Base-by-base conservation (phyloP, 2,888 invertebrate species). In the Drosophila differens region DNA sequence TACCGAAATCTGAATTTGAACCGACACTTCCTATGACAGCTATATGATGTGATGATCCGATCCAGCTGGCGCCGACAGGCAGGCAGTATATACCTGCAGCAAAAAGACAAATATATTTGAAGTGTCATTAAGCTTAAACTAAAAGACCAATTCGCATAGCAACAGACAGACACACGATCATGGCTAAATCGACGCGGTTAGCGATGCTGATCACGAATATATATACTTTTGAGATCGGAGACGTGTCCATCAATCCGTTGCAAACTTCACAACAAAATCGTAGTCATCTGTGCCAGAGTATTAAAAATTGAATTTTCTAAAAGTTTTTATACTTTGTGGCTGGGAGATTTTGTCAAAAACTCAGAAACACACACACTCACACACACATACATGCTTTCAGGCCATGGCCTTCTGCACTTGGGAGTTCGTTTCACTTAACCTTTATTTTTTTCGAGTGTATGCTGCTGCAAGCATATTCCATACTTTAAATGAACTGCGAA, bases 381-480 rank as follows among this genome's bases (percentile, higher is more conserved):
- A 39, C 44, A 58, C 25, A 53, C 28, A 16, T 25, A 14, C 32
- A 59, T 49, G 57, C 67, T 53, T 60, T 55, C 64, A 70, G 69
- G 72, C 37, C 67, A 64, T 68, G 79, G 55, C 74, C 65, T 70
- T 59, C 28, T 77, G 79, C 77, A 70, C 78, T 81, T 60, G 51
- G 64, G 60, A 83, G 85, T 81, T 85, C 89, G 85, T 81, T 74
- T 88, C 85, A 83, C 83, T 85, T 85, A 88, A 85, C 89, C 85
- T 85, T 72, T 73, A n/a, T 22, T 12, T 41, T n/a, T 41, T 32
- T 32, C 14, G 28, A 37, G 37, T 74, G 63, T 75, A 35, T 55
- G 41, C 32, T 25, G 53, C 55, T 30, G 53, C 59, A 30, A 57
- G 52, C 57, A 55, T 62, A 61, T 71, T 37, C 37, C 49, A 37